These are phyloP conservation scores for Centruroides sculpturatus DNA, from an alignment of 1,140 invertebrate genomes.

Conservation along the genomic window DNA sequence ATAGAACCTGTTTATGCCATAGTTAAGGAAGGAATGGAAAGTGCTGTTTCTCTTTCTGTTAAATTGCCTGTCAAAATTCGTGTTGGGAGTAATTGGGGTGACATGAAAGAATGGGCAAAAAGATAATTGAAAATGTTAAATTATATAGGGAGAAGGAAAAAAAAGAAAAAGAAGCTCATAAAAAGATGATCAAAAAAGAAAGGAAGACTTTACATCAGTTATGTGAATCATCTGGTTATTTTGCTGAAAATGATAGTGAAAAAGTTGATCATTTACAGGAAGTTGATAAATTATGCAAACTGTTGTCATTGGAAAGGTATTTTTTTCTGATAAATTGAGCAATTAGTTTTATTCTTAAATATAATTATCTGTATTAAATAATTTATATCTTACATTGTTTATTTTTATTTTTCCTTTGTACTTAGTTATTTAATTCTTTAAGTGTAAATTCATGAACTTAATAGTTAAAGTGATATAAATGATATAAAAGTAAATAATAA, in stretches of 20 bases:
- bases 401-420: too few relatives aligned
- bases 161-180: slow-evolving; percentile 69
- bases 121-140: too few relatives aligned
- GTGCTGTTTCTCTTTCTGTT: slow-evolving; percentile 51
- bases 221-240: slow-evolving; percentile 69
- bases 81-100: slow-evolving; percentile 60
- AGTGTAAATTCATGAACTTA: too few relatives aligned
- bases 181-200: slow-evolving; percentile 70
- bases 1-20: slow-evolving; percentile 44
- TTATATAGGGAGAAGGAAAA: slow-evolving; percentile 47
- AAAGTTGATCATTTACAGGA: slow-evolving; percentile 69
- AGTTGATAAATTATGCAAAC: slow-evolving; percentile 77
- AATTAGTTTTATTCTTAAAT: too few relatives aligned
- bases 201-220: slow-evolving; percentile 67
- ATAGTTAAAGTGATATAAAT: too few relatives aligned
- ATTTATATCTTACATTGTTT: too few relatives aligned
- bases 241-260: slow-evolving; percentile 52
- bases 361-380: too few relatives aligned
- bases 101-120: slow-evolving; percentile 1
- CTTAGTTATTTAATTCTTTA: too few relatives aligned
- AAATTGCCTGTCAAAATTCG: slow-evolving; percentile 75
- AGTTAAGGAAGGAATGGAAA: slow-evolving; percentile 66
- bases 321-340: background rate
- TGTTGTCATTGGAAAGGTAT: slow-evolving; percentile 27
- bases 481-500: too few relatives aligned